Percentiles rank a stretch among this genome's conserved stretches.
Evolutionary conservation across 92 coral and sea anemone species (phyloP).

Genomic region (Actinostola sp.): DNA sequence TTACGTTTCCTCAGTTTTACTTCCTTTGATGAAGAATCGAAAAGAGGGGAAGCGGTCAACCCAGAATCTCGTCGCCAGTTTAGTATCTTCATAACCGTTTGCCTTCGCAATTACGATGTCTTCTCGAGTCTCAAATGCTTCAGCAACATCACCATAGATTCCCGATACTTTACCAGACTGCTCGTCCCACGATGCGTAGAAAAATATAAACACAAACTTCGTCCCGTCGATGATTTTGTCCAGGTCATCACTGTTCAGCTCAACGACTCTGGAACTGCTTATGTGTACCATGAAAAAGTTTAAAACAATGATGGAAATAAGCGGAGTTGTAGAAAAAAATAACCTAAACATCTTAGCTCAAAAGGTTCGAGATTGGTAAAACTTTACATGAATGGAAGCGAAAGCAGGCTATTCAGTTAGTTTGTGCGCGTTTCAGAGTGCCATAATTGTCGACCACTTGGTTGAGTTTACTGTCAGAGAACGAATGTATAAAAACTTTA

Average conservation of each 20-base stretch:
- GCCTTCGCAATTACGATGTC: conserved; percentile 81
- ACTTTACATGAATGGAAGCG: no score
- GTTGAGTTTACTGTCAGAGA: not conserved
- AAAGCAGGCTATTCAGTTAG: no score
- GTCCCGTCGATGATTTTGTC: conserved; percentile 77
- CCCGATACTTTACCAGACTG: conserved; percentile 66
- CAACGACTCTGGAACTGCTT: conserved; percentile 33
- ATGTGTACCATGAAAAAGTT: not conserved
- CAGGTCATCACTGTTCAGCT: conserved; percentile 53
- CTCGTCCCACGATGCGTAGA: conserved; percentile 91
- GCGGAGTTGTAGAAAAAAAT: not conserved
- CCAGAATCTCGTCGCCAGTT: conserved; percentile 89
- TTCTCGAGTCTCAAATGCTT: conserved; percentile 59
- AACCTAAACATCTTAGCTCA: no score
- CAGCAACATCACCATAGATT: conserved; percentile 63
- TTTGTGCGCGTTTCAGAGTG: no score
- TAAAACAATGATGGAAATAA: not conserved
- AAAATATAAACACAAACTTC: conserved; percentile 89
- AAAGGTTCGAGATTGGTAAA: no score
- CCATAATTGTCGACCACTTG: conserved; percentile 1
- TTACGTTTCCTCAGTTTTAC: conserved; percentile 93
- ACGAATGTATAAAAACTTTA: not conserved
- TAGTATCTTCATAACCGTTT: conserved; percentile 90
- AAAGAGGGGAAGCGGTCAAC: conserved; percentile 87
- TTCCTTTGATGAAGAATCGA: conserved; percentile 90